Evolutionary conservation across 2,797 vertebrate genomes (phyloP), one percentile per base, ranked within the genome.

Genomic region (Pteropus rufus): DNA sequence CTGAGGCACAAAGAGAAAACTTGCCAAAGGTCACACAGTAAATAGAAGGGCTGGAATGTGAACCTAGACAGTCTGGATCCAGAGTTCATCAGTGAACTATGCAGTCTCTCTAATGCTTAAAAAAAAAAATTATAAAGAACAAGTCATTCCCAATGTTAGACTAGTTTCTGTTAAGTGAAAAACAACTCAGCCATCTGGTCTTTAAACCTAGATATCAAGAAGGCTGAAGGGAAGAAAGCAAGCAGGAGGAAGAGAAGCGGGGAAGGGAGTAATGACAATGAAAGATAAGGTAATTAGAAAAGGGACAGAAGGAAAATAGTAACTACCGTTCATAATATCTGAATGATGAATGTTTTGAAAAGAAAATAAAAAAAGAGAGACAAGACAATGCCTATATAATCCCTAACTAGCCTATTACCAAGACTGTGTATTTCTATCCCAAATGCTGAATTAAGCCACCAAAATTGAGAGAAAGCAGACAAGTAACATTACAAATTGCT

Each of bases 91-190:
- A 39, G 54, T 65, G 56, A 39, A 60, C 41, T 67, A 65, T 54
- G 16, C 5, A 69, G 67, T 41, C 23, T 76, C 49, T 39, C 73
- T 65, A 89, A 77, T n/a, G 52, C 73, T 69, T 91, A 84, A 77
- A 91, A 94, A 46, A 93, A 95, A 94, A 91, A 73, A 7, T 14
- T 70, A 81, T 73, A 67, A 92, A 88, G 60, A 92, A 67, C 5
- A 76, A 93, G n/a, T 39, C 76, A 52, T 73, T 84, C 34, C 41
- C 72, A 94, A 73, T 62, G 77, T 94, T 44, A 89, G 29, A 80
- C 26, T 75, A 69, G 49, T 73, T 94, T 67, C 67, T 52, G 26
- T 46, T 52, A 79, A 83, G 49, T 29, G 39, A 76, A 93, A 76
- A 54, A 52, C 44, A 89, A 77, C 21, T 49, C 39, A 87, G 44